Evolutionary conservation across 2,888 invertebrate genomes (phyloP).

Genomic region (Ephialtes manifestator): DNA sequence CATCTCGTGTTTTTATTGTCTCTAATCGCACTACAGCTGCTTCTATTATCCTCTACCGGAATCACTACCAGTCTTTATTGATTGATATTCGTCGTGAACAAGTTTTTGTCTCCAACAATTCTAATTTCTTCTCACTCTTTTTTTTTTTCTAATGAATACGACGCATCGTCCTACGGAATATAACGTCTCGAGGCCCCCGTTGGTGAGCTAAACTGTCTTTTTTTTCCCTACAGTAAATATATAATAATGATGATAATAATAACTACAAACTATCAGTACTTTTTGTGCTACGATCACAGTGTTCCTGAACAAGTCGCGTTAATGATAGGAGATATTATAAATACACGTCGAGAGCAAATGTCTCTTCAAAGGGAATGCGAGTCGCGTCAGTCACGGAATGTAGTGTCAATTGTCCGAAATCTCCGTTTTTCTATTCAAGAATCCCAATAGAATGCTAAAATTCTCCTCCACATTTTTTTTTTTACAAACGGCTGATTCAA

Average conservation of each 20-base stretch:
- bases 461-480: not conserved
- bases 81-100: slow-evolving; percentile 63
- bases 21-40: slow-evolving; percentile 70
- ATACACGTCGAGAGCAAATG: slow-evolving; percentile 29
- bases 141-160: slow-evolving; percentile 44
- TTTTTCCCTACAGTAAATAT: slow-evolving; percentile 49
- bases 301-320: slow-evolving; percentile 78
- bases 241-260: slow-evolving; percentile 67
- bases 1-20: slow-evolving; percentile 78
- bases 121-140: slow-evolving; percentile 46
- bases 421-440: not conserved
- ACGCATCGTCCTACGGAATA: slow-evolving; percentile 67
- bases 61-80: slow-evolving; percentile 83
- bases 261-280: slow-evolving; percentile 68
- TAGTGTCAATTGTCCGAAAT: slow-evolving; percentile 46
- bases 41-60: slow-evolving; percentile 71
- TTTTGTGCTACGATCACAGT: slow-evolving; percentile 84
- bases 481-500: not conserved
- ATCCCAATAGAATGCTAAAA: slow-evolving; percentile 14
- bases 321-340: slow-evolving; percentile 29
- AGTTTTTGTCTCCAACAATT: slow-evolving; percentile 39
- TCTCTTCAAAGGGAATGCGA: slow-evolving; percentile 49
- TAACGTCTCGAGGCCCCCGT: slow-evolving; percentile 81
- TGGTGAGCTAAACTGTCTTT: slow-evolving; percentile 76
- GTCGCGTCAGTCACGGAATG: slow-evolving; percentile 60